These are phyloP conservation scores for Mormyrus proboscirostris DNA, from an alignment of 2,797 vertebrate genomes.

Conservation along the genomic window DNA sequence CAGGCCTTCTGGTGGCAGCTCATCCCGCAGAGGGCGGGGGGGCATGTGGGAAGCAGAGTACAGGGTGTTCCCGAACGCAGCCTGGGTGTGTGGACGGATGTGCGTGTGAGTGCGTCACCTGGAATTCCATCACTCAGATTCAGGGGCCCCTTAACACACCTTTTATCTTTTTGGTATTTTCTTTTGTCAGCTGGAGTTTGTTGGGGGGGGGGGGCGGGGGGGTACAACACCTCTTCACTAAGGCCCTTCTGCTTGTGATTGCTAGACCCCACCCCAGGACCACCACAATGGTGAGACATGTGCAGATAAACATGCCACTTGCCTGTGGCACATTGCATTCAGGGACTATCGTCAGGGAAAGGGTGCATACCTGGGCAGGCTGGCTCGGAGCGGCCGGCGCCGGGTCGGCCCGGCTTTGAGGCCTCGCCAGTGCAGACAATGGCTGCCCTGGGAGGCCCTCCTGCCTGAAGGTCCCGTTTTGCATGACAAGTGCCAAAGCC, in stretches of 20 bases:
- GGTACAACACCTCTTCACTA: background rate
- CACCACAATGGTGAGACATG: background rate
- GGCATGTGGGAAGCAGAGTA: background rate
- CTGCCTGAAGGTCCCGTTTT: slow-evolving; percentile 40
- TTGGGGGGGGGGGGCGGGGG: background rate
- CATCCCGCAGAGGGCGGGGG: slow-evolving; percentile 50
- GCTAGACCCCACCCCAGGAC: background rate
- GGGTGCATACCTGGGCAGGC: background rate
- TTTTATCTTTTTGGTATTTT: background rate
- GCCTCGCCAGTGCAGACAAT: slow-evolving; percentile 23
- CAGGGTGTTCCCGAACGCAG: background rate
- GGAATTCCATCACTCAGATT: background rate
- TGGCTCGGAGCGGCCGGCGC: background rate
- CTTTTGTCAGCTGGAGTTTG: background rate
- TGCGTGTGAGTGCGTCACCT: background rate
- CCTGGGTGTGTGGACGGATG: background rate
- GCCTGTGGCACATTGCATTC: background rate
- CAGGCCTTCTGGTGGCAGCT: slow-evolving; percentile 55
- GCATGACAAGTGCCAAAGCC: slow-evolving; percentile 43
- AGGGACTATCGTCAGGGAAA: background rate
- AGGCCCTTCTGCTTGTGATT: background rate
- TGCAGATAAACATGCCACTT: background rate
- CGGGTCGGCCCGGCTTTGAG: background rate
- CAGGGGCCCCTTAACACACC: background rate
- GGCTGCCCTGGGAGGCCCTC: slow-evolving; percentile 23